A percentile compares a stretch with the other conserved stretches of the same genome.
Evolutionary conservation across 2,888 invertebrate species (phyloP).

Genomic region (Drosophila helvetica): DNA sequence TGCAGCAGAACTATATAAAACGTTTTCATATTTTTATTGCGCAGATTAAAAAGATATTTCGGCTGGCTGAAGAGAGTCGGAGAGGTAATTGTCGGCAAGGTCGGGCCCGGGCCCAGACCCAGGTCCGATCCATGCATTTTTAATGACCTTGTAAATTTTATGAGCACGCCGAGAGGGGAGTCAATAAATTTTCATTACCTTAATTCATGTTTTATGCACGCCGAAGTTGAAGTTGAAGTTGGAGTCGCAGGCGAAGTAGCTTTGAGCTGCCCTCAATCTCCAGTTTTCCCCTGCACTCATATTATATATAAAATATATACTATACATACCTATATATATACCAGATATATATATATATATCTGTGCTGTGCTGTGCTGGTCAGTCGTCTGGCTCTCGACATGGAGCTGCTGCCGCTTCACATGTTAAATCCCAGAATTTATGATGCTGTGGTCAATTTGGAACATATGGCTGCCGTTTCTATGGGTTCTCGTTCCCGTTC

Average conservation of each 20-base stretch:
- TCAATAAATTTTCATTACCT: constrained; percentile 76
- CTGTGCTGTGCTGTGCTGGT: neutral
- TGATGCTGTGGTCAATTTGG: constrained; percentile 74
- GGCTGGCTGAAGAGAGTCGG: neutral
- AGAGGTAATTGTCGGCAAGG: constrained; percentile 55
- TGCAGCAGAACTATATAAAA: constrained; percentile 41
- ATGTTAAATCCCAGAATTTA: constrained; percentile 75
- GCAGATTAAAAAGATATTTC: constrained; percentile 60
- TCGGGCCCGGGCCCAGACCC: constrained; percentile 3
- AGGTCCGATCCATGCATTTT: constrained; percentile 43
- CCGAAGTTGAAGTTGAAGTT: constrained; percentile 22
- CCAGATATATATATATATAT: neutral
- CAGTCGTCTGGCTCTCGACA: constrained; percentile 23
- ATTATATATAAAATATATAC: neutral
- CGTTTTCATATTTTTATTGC: constrained; percentile 60
- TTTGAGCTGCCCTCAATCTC: constrained; percentile 30
- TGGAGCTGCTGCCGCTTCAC: constrained; percentile 33
- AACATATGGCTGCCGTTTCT: constrained; percentile 66
- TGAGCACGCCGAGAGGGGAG: constrained; percentile 49
- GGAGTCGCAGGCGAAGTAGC: constrained; percentile 48
- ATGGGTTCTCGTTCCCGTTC: constrained; percentile 17
- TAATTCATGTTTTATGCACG: constrained; percentile 71
- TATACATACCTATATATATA: constrained; percentile 5
- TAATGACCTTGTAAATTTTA: constrained; percentile 62
- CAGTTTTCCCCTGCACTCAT: neutral